These are phyloP conservation scores for Scaptomyza cyrtandrae DNA, from an alignment of 2,888 invertebrate species.

Conservation along the genomic window DNA sequence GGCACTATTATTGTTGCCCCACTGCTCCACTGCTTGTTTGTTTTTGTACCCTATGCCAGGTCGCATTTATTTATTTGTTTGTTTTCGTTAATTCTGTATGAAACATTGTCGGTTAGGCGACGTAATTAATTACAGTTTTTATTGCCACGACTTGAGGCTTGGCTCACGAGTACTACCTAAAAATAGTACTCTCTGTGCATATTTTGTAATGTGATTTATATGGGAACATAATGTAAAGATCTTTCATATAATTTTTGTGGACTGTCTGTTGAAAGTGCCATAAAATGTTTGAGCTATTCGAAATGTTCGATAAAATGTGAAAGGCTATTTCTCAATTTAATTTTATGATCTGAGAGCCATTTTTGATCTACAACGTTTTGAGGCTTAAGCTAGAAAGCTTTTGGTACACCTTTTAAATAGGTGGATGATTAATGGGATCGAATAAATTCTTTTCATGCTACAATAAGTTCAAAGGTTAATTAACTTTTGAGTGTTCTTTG, in stretches of 20 bases:
- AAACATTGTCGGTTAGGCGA: constrained; percentile 38
- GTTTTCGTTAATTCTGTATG: constrained; percentile 58
- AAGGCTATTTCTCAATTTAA: constrained; percentile 70
- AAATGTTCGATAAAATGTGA: constrained; percentile 64
- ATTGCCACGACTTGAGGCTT: constrained; percentile 68
- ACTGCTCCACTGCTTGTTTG: constrained; percentile 21
- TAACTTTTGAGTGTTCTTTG: neutral
- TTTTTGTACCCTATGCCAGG: constrained; percentile 23
- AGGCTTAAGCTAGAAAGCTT: neutral
- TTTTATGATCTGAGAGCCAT: constrained; percentile 66
- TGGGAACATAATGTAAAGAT: constrained; percentile 57
- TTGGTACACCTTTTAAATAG: neutral
- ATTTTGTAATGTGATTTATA: constrained; percentile 66
- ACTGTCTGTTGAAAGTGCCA: constrained; percentile 55
- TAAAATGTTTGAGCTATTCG: constrained; percentile 70
- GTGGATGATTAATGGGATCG: neutral
- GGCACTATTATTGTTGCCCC: constrained; percentile 13
- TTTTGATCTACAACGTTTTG: constrained; percentile 18
- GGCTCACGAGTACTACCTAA: constrained; percentile 23
- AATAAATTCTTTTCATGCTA: no score
- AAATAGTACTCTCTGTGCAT: constrained; percentile 19
- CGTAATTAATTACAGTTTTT: constrained; percentile 78
- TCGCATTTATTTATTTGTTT: constrained; percentile 70
- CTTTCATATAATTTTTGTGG: constrained; percentile 12
- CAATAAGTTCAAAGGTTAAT: neutral